Percentiles rank a stretch among this genome's conserved stretches.
These are phyloP conservation scores for Aselliscus stoliczkanus DNA, from an alignment of 2,797 vertebrate genomes.

Conservation along the genomic window DNA sequence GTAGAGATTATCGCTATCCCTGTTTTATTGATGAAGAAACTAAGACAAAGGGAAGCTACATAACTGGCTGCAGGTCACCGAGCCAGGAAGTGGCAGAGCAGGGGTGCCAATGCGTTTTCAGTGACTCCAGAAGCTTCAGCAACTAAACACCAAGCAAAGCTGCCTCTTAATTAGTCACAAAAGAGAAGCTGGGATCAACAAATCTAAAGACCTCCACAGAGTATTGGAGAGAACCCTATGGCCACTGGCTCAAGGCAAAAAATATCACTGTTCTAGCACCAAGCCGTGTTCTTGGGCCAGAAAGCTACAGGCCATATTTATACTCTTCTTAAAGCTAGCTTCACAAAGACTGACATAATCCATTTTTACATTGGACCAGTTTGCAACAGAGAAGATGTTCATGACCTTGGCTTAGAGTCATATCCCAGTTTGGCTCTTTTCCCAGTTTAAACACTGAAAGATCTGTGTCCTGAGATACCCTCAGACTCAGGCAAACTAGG, in stretches of 20 bases:
- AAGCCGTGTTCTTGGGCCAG: not conserved
- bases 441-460: not conserved
- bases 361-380: not conserved
- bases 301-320: not conserved
- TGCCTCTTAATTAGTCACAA: not conserved
- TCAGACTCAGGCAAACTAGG: not conserved
- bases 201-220: not conserved
- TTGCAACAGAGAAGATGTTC: not conserved
- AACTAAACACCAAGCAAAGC: not conserved
- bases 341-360: not conserved
- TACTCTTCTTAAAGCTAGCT: not conserved
- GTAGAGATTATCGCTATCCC: not conserved
- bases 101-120: not conserved
- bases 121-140: not conserved
- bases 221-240: not conserved
- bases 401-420: not conserved
- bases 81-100: not conserved
- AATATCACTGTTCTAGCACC: not conserved
- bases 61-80: not conserved
- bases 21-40: constrained; percentile 7
- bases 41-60: not conserved
- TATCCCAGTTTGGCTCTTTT: not conserved
- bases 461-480: not conserved
- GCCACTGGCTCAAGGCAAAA: not conserved
- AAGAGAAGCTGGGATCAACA: not conserved